Base-by-base conservation (phyloP, 1,140 invertebrate species). In the Scaptomyza hsui region DNA sequence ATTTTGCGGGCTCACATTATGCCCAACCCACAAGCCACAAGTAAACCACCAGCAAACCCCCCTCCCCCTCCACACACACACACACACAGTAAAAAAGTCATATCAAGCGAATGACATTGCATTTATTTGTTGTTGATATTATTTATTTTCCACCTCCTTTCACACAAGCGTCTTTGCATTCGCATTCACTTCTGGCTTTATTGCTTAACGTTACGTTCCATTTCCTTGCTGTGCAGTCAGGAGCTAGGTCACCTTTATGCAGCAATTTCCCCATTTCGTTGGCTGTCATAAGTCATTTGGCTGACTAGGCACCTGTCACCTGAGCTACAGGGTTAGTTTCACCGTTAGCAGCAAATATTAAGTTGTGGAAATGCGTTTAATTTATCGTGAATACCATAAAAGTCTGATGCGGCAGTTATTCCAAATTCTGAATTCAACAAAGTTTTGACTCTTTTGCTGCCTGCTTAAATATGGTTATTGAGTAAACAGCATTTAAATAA, bases 221-320 rank as follows among this genome's bases (percentile, higher is more conserved):
- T 65, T 70, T 81, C 35, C 6, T 19, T 48, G 41, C 47, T 32
- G 29, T 21, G 37, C 32, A 19, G 35, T 9, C 21, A 47, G 60
- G n/a, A 16, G 37, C 16, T 19, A 35, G 70, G 55, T 56, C 35
- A 83, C 70, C 47, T 62, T 49, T 32, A 56, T 73, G 60, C 47
- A 41, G 63, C 72, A 76, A 86, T 86, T 86, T 73, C 56, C 68
- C 72, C 63, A 83, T 76, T 80, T 80, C 63, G 72, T 59, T 59
- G 42, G 45, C 64, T 80, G 80, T 67, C 76, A 83, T 51, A 86
- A 73, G 81, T 72, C 76, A 76, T 65, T 69, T 37, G 68, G 48
- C 64, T 75, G 44, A 62, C 75, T 35, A 69, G 62, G 57, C 72
- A 83, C 51, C 79, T 78, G 79, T 63, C 79, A 74, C 60, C 64